phyloP scores from a whole-genome alignment of 1,140 invertebrate species.

The Drosophila repleta region DNA sequence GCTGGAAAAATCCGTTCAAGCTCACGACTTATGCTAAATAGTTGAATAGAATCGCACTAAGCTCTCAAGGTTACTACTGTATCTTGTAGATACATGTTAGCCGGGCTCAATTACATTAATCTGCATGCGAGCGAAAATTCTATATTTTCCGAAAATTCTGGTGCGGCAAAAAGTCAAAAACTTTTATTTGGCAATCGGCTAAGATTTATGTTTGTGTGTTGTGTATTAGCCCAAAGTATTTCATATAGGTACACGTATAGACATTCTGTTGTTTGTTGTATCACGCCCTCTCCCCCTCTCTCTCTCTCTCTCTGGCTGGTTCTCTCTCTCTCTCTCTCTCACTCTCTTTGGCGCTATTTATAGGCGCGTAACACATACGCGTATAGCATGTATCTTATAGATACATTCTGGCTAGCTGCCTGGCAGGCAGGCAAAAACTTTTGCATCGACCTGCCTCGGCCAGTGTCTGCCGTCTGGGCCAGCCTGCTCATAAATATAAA shows the following conservation, averaged over 20 bases:
- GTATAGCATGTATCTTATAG: constrained; percentile 71
- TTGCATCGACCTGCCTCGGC: constrained; percentile 46
- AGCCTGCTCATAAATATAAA: constrained; percentile 72
- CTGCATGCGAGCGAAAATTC: no score
- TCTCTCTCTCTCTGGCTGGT: background rate
- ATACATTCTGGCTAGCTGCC: constrained; percentile 57
- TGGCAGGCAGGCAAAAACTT: constrained; percentile 36
- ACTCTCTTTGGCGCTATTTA: constrained; percentile 71
- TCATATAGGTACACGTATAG: constrained; percentile 24
- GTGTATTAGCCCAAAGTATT: constrained; percentile 58
- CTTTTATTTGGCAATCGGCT: constrained; percentile 65
- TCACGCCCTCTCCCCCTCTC: background rate
- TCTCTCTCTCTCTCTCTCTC: background rate
- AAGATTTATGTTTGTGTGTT: constrained; percentile 67
- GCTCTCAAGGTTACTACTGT: constrained; percentile 60
- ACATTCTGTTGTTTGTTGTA: constrained; percentile 3
- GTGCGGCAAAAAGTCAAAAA: constrained; percentile 42
- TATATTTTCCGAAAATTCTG: constrained; percentile 34
- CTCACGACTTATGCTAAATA: constrained; percentile 41
- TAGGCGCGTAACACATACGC: constrained; percentile 66
- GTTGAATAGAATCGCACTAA: constrained; percentile 16
- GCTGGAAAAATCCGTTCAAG: constrained; percentile 31
- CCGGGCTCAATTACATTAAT: background rate
- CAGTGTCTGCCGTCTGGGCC: constrained; percentile 32
- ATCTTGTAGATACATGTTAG: constrained; percentile 6